Evolutionary conservation across 2,888 invertebrate genomes (phyloP).

Genomic region (Uloborus plumipes): DNA sequence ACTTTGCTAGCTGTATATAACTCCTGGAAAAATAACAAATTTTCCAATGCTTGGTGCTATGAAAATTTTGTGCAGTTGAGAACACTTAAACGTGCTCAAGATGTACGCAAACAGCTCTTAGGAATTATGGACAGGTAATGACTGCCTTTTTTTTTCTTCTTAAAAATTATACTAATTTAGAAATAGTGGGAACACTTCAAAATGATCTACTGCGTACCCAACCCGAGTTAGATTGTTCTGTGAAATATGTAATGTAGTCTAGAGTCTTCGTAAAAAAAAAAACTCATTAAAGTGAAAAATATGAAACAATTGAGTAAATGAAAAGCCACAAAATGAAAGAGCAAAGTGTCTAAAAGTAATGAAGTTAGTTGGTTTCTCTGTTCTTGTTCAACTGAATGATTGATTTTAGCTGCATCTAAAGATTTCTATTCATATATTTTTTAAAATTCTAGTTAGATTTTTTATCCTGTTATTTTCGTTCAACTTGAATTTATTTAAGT

Average conservation of each 20-base stretch:
- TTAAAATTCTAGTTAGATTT: too few relatives aligned
- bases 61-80: conserved; percentile 99
- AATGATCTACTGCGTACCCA: neutral
- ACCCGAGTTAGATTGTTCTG: neutral
- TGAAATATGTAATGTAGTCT: neutral
- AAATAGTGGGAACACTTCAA: too few relatives aligned
- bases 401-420: too few relatives aligned
- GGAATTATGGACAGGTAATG: conserved; percentile 96
- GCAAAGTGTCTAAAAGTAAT: too few relatives aligned
- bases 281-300: neutral
- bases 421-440: too few relatives aligned
- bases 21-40: conserved; percentile 99
- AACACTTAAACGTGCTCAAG: conserved; percentile 96
- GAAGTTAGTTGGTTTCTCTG: too few relatives aligned
- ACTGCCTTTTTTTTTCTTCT: too few relatives aligned
- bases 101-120: conserved; percentile 95
- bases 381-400: too few relatives aligned
- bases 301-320: conserved; percentile 2
- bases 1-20: conserved; percentile 98
- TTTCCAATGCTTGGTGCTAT: conserved; percentile 99
- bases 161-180: too few relatives aligned
- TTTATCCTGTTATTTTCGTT: too few relatives aligned
- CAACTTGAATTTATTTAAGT: too few relatives aligned
- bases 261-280: neutral
- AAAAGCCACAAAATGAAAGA: neutral